Conservation (phyloP, 2,888 invertebrate species). For the Oithona nana region DNA sequence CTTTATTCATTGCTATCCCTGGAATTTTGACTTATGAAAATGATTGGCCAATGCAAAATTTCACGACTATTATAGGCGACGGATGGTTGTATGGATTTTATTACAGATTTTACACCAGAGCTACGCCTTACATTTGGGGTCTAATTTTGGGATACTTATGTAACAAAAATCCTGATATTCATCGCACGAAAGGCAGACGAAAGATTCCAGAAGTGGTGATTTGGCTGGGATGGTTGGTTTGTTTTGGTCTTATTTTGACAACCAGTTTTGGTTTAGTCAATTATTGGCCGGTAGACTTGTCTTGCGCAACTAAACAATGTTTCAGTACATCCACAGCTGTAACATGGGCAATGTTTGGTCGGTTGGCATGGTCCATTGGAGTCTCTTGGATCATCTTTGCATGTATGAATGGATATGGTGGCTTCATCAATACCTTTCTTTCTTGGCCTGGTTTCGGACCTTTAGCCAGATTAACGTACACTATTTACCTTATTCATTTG, state of each 20-base stretch:
- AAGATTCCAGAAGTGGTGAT: too few species aligned
- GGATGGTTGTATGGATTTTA: constrained; percentile 3
- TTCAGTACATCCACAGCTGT: neutral
- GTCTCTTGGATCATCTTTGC: constrained; percentile 6
- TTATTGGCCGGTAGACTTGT: neutral
- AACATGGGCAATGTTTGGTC: neutral
- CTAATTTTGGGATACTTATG: constrained; percentile 4
- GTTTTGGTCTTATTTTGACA: too few species aligned
- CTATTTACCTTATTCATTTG: constrained; percentile 1
- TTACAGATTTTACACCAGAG: neutral
- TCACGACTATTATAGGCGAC: neutral
- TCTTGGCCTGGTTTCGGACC: neutral
- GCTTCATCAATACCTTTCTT: constrained; percentile 18
- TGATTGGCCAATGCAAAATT: neutral
- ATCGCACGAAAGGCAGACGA: neutral
- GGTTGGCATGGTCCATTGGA: neutral
- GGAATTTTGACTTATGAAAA: neutral
- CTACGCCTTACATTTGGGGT: constrained; percentile 6
- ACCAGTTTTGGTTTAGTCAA: neutral
- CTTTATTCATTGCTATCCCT: neutral
- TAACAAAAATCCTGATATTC: neutral
- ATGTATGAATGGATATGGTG: constrained; percentile 26
- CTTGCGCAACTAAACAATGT: neutral
- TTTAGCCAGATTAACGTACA: neutral
- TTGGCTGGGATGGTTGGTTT: too few species aligned